Evolutionary conservation across 2,113 vertebrate species (phyloP), one percentile per base, ranked within the genome.

Genomic region (Nycticryphes semicollaris): DNA sequence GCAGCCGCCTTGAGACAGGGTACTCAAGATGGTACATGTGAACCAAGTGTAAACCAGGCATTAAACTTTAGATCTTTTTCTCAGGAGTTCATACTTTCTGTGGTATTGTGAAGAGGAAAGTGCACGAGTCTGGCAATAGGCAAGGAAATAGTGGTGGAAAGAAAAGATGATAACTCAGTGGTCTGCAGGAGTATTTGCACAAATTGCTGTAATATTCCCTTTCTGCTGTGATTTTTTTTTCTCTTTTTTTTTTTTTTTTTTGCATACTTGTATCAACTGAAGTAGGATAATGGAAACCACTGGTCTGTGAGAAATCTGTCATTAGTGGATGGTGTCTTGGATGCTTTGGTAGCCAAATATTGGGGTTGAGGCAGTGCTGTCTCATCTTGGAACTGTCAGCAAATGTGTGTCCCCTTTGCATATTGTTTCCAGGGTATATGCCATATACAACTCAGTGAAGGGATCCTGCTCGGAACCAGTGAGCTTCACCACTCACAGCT

Each of bases 401-500:
- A 62, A 47, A 43, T 91, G 78, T 62, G 2, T 94, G 76, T 94
- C 25, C 62, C 31, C 0, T 94, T 35, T 91, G 37, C 47, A 51
- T 84, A 0, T 90, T 75, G 8, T 95, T 97, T 95, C 31, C 96
- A 99, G 99, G 97, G 98, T 99, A 63, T 98, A 98, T 16, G 98
- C 99, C 41, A 94, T 97, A 95, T 99, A 98, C 98, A 99, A 99
- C 96, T 98, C 99, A 0, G 98, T 99, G 30, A 99, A 99, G 96
- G 99, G 99, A 93, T 98, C 98, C 83, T 99, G 98, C 97, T 99
- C 99, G 15, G 99, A 99, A 94, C 98, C 98, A 4, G 97, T 98
- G 41, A 98, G 98, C 66, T 99, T 99, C 97, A 99, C 98, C 92
- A 99, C 99, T 77, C 99, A 99, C 97, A 99, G 99, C 98, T 98